Percentiles rank a stretch among this genome's conserved stretches.
These are phyloP conservation scores for Turritopsis dohrnii DNA, from an alignment of 30 jellyfish, hydroid and myxozoan species.

Conservation along the genomic window DNA sequence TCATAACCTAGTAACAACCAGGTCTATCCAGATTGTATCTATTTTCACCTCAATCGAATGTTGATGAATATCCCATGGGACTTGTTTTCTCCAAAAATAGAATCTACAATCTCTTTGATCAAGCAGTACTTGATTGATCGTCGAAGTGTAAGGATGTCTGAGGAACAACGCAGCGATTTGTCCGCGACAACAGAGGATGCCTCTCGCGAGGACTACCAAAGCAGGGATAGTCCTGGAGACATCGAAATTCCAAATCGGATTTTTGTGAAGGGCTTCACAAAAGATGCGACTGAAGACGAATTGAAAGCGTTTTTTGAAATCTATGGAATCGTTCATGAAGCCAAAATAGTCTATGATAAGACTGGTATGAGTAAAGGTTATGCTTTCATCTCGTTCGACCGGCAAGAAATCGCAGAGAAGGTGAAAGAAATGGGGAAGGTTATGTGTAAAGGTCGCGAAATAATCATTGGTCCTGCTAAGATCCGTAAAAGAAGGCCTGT, in stretches of 20 bases:
- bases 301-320: conserved; percentile 63
- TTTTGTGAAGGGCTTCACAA: conserved; percentile 83
- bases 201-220: neutral
- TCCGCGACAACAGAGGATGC: neutral
- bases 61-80: neutral
- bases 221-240: conserved; percentile 63
- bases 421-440: conserved; percentile 49
- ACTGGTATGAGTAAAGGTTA: conserved; percentile 53
- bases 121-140: neutral
- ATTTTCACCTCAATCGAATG: neutral
- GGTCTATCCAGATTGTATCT: neutral
- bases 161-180: neutral
- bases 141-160: neutral
- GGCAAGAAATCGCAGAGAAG: conserved; percentile 92
- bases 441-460: conserved; percentile 63
- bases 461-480: conserved; percentile 90
- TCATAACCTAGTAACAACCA: neutral
- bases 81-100: neutral
- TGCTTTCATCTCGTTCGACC: conserved; percentile 91
- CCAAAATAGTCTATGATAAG: conserved; percentile 81
- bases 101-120: neutral
- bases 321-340: conserved; percentile 78
- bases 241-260: conserved; percentile 84
- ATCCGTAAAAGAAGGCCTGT: conserved; percentile 45
- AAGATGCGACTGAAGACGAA: conserved; percentile 84